Evolutionary conservation across 2,888 invertebrate genomes (phyloP), one percentile per base, ranked within the genome.

Genomic region (Acrobeloides nanus): DNA sequence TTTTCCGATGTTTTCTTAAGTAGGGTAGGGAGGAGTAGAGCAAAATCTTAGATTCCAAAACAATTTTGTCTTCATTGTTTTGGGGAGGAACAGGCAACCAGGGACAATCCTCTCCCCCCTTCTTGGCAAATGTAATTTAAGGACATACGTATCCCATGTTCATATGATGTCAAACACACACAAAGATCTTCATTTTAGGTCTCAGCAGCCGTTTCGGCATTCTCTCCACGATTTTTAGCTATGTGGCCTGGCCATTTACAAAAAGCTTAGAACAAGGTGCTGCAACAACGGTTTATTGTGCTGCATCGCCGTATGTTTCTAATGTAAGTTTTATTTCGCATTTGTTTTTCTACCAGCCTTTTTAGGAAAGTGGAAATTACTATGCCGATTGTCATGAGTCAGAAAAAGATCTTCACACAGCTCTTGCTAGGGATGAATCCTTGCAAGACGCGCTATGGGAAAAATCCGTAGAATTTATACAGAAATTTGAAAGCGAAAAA

Each of bases 301-400:
- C 41, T 15, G 41, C 38, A 8, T 38, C 39, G 10, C 39, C 39
- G 26, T 12, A 35, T 12, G 15, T 29, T n/a, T n/a, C n/a, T n/a
- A n/a, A n/a, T n/a, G n/a, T n/a, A n/a, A n/a, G n/a, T n/a, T n/a
- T n/a, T 10, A 29, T n/a, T n/a, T n/a, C 29, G 29, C 10, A 29
- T n/a, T 29, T n/a, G 34, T n/a, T n/a, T n/a, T n/a, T n/a, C n/a
- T n/a, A n/a, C n/a, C n/a, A n/a, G n/a, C n/a, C n/a, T n/a, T 10
- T 51, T 12, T 46, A 67, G 54, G 48, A 60, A 5, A 58, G 60
- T 2, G 92, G 90, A 3, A 78, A 87, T 39, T 95, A 93, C 76
- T 90, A 90, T 75, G 93, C 92, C 76, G 90, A 90, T 76, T 93
- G 92, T 72, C 89, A 82, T 76, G 66, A 66, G 43, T 64, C 62